Base-by-base conservation (phyloP, 1,140 invertebrate genomes). In the Portunus trituberculatus region DNA sequence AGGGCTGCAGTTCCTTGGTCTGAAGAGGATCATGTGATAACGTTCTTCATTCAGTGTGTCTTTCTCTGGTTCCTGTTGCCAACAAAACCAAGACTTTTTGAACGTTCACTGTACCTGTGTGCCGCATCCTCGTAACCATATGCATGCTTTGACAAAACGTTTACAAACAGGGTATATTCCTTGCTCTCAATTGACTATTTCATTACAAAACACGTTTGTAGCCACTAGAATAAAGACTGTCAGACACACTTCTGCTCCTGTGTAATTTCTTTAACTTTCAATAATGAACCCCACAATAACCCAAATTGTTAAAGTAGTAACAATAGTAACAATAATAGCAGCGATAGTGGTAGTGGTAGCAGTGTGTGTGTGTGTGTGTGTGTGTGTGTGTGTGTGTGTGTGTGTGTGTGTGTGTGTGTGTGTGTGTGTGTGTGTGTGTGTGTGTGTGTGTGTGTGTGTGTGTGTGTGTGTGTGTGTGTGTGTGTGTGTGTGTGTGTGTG, bases 161-260 rank as follows among this genome's bases (percentile, higher is more conserved):
- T 76, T 76, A 76, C 67, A 76, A 76, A 76, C 67, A 76, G 67
- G 67, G 67, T 76, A 76, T 76, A 76, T 76, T 76, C 67, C 67
- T 76, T 76, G 67, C 67, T 76, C 67, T 76, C 67, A 25, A 76
- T n/a, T 25, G 67, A 76, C 16, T 7, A 7, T 76, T 76, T 76
- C 67, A 76, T 76, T 76, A 76, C 67, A 76, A n/a, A 76, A 76
- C 67, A 76, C 67, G 20, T 76, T n/a, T 76, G 67, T 76, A 76
- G 67, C 67, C 67, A 59, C 20, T 76, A 76, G 67, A 76, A 76
- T 76, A 76, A 76, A 76, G 14, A 76, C 20, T 7, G 20, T 76
- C 67, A 76, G 67, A n/a, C 67, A 76, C 59, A 76, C 20, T 76
- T n/a, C 52, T 1, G 67, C n/a, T 76, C 67, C 12, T 7, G n/a